Conservation (phyloP, 2,888 invertebrate genomes). For the Notodonta ziczac region DNA sequence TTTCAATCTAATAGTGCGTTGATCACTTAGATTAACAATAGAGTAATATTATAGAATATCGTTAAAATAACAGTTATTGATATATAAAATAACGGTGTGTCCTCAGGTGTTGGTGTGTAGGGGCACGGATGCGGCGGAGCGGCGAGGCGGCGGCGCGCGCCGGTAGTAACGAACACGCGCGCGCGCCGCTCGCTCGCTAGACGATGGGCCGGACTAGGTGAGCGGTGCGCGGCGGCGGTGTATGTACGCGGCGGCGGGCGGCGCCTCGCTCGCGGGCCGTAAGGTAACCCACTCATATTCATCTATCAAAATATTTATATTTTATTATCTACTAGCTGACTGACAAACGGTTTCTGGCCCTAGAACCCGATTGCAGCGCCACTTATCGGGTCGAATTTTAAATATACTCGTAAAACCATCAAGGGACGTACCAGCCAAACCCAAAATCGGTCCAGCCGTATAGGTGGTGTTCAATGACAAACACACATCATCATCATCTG, state of each 20-base stretch:
- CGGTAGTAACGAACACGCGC: conserved; percentile 20
- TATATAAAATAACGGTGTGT: neutral
- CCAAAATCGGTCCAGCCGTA: too few species aligned
- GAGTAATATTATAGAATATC: neutral
- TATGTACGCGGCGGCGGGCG: conserved; percentile 96
- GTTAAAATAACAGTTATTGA: neutral
- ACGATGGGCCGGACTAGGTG: conserved; percentile 62
- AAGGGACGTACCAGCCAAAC: too few species aligned
- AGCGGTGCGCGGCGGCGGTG: conserved; percentile 77
- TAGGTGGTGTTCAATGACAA: too few species aligned
- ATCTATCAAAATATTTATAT: too few species aligned
- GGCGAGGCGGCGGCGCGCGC: conserved; percentile 56
- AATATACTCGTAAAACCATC: too few species aligned
- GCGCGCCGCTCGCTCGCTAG: conserved; percentile 40
- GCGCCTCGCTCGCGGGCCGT: conserved; percentile 93
- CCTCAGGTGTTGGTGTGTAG: conserved; percentile 66
- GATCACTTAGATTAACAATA: too few species aligned
- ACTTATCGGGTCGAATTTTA: too few species aligned
- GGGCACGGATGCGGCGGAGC: conserved; percentile 71
- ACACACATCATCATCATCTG: too few species aligned
- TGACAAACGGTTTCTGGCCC: too few species aligned
- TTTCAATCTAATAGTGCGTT: neutral
- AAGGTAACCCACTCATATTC: conserved; percentile 80
- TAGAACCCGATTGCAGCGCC: too few species aligned
- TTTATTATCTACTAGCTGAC: too few species aligned